These are phyloP conservation scores for Ectropis crepuscularia DNA, from an alignment of 2,888 invertebrate species.

Conservation along the genomic window DNA sequence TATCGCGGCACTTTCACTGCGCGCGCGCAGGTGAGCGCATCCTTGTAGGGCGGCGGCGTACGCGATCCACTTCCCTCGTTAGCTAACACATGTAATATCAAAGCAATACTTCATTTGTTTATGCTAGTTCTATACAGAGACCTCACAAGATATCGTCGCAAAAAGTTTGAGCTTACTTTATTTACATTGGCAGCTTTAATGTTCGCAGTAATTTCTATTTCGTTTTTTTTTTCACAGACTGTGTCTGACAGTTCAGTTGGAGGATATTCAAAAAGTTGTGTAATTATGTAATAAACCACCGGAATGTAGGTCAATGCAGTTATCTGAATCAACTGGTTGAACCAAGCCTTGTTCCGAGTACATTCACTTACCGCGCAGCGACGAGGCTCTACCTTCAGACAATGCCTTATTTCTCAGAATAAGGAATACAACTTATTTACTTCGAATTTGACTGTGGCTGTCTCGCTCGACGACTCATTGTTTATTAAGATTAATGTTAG, in stretches of 20 bases:
- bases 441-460: no score
- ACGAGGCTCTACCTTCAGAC: background rate
- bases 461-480: no score
- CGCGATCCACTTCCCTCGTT: conserved; percentile 41
- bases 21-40: conserved; percentile 52
- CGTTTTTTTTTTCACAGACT: background rate
- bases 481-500: no score
- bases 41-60: conserved; percentile 57
- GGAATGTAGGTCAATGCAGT: conserved; percentile 3
- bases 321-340: background rate
- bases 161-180: background rate
- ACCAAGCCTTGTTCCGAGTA: conserved; percentile 1
- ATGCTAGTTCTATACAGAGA: conserved; percentile 13
- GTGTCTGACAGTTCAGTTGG: background rate
- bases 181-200: background rate
- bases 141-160: conserved; percentile 13
- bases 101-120: conserved; percentile 27
- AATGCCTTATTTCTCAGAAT: no score
- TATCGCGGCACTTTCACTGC: conserved; percentile 76
- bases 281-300: background rate
- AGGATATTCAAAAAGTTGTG: background rate
- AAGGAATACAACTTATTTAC: no score
- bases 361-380: conserved; percentile 1
- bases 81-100: conserved; percentile 27
- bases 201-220: background rate